Evolutionary conservation across 2,797 vertebrate species (phyloP).

Genomic region (Schizopygopsis malacanthus): DNA sequence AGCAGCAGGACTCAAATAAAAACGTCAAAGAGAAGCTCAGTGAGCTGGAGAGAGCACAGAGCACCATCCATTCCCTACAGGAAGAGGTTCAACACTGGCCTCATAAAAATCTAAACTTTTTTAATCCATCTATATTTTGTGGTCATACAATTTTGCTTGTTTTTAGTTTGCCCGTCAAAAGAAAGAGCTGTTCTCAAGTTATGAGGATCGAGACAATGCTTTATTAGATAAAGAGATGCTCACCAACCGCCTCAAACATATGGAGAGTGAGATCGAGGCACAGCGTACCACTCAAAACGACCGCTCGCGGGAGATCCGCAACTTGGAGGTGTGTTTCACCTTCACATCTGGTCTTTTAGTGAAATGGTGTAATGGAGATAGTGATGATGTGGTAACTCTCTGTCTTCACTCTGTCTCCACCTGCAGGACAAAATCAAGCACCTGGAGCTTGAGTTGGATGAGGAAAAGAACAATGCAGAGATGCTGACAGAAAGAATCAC

Average conservation of each 20-base stretch:
- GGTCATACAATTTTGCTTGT: neutral
- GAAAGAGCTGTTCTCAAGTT: conserved; percentile 83
- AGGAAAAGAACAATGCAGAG: conserved; percentile 87
- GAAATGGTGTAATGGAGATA: neutral
- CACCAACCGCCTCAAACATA: conserved; percentile 84
- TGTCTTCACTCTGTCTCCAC: neutral
- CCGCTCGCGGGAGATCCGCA: conserved; percentile 82
- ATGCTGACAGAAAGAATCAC: conserved; percentile 88
- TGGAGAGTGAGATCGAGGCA: conserved; percentile 85
- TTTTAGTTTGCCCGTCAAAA: conserved; percentile 83
- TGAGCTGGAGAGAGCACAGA: conserved; percentile 83
- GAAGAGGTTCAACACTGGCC: conserved; percentile 82
- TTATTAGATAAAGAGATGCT: conserved; percentile 89
- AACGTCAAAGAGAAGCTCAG: conserved; percentile 82
- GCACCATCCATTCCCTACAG: conserved; percentile 80
- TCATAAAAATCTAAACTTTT: neutral
- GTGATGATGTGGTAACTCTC: neutral
- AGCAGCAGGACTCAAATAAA: conserved; percentile 87
- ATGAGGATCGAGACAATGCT: conserved; percentile 84
- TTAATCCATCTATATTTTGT: neutral
- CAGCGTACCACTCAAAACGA: conserved; percentile 83
- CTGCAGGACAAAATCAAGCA: conserved; percentile 90
- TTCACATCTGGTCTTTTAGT: neutral
- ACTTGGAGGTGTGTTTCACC: conserved; percentile 74
- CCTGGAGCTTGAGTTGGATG: conserved; percentile 89